Percentiles rank a stretch among this genome's conserved stretches.
phyloP scores from a whole-genome alignment of 2,888 invertebrate genomes.

The Limnephilus lunatus region DNA sequence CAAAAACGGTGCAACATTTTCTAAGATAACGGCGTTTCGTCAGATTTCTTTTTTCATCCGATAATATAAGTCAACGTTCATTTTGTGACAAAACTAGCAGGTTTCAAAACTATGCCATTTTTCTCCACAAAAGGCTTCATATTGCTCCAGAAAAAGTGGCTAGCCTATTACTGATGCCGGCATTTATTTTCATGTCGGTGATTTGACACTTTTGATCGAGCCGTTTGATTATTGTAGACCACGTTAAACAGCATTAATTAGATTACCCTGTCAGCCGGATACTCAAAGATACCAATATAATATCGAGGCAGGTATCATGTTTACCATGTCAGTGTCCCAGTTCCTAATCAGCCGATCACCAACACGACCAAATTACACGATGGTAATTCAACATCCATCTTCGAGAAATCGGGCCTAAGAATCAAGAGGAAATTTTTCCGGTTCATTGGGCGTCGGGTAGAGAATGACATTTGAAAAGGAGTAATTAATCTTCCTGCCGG shows the following conservation, averaged over 20 bases:
- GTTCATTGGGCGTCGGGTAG: constrained; percentile 22
- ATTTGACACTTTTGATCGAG: not conserved
- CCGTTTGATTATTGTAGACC: not conserved
- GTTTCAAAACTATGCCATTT: not conserved
- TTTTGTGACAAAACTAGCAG: not conserved
- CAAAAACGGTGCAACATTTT: too few species aligned
- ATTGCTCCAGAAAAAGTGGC: not conserved
- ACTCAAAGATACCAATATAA: not conserved
- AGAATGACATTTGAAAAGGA: constrained; percentile 39
- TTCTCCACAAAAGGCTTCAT: not conserved
- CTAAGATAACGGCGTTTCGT: too few species aligned
- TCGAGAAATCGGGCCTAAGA: not conserved
- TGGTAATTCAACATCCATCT: not conserved
- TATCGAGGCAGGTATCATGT: not conserved
- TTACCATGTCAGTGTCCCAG: not conserved
- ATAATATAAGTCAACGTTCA: not conserved
- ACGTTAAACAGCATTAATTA: not conserved
- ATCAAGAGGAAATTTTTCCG: not conserved
- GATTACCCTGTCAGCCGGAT: not conserved
- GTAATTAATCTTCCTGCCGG: constrained; percentile 32
- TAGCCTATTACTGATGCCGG: not conserved
- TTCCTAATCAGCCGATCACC: not conserved
- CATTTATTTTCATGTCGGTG: not conserved
- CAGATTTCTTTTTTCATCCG: too few species aligned
- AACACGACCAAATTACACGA: constrained; percentile 33